A percentile compares a stretch with the other conserved stretches of the same genome.
phyloP scores from a whole-genome alignment of 2,888 invertebrate species.

The Pycnomerus fuliginosus region DNA sequence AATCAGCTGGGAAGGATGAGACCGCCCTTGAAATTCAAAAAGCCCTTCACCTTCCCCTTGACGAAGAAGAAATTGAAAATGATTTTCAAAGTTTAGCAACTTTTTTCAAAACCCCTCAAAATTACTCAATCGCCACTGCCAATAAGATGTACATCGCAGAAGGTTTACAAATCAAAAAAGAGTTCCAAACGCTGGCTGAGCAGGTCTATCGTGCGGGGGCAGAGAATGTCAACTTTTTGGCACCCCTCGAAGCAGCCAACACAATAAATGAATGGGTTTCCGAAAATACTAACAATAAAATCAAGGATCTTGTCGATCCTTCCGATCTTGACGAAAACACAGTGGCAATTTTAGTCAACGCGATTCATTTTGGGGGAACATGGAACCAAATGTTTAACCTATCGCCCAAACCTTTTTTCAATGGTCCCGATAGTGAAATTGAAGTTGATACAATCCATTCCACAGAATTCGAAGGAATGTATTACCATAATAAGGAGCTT shows the following conservation, averaged over 20 bases:
- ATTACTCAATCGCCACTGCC: neutral
- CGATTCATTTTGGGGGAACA: slow-evolving; percentile 72
- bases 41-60: slow-evolving; percentile 9
- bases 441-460: too few species aligned
- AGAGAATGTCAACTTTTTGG: slow-evolving; percentile 47
- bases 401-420: too few species aligned
- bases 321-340: slow-evolving; percentile 57
- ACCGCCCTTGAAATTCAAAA: slow-evolving; percentile 30
- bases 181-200: slow-evolving; percentile 53
- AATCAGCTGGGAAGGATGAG: slow-evolving; percentile 32
- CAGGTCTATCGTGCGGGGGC: slow-evolving; percentile 63
- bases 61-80: neutral
- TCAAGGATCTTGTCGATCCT: slow-evolving; percentile 66
- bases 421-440: too few species aligned
- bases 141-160: slow-evolving; percentile 1
- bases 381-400: too few species aligned
- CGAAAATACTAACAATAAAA: slow-evolving; percentile 71
- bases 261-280: slow-evolving; percentile 76
- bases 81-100: neutral
- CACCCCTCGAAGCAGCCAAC: slow-evolving; percentile 42
- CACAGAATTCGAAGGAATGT: too few species aligned
- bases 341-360: slow-evolving; percentile 70
- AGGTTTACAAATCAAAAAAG: slow-evolving; percentile 1
- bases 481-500: too few species aligned
- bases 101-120: neutral